Base-by-base conservation (phyloP, 2,888 invertebrate species). In the Synergus umbraculus region DNA sequence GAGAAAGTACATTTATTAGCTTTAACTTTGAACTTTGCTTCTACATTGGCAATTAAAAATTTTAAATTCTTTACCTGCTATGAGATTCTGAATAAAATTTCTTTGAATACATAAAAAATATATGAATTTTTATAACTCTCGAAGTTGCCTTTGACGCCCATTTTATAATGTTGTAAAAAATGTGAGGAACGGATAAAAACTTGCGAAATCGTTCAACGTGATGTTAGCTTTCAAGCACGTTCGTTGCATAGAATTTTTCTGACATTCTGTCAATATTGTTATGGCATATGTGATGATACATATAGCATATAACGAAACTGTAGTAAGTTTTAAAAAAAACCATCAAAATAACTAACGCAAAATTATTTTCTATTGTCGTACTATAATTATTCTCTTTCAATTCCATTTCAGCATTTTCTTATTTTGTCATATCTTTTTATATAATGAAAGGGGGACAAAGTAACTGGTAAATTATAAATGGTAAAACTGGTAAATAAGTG, bases 91-190 rank as follows among this genome's bases (percentile, higher is more conserved):
- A 29, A 29, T 29, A 29, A 29, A 29, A 29, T 29, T 29, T 29
- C 29, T 49, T 0, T 2, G 1, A 29, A 29, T 43, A 12, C 8
- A 67, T 22, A 46, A 46, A 65, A 43, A 15, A 12, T 65, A 4
- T 46, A 13, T 9, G 46, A 67, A 46, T 46, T 67, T 67, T 67
- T 67, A 67, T 67, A 22, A 22, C 12, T 67, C 29, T 22, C 46
- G 46, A 67, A 44, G 22, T 46, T 22, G 15, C 44, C 15, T 49
- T n/a, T 15, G 8, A 46, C 46, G 9, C 13, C 13, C 46, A 46
- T 67, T 46, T 46, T 43, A 12, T 18, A 67, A 67, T 67, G 46
- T 67, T 46, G 46, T 46, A 46, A 67, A 67, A 67, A 67, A 67
- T 46, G 29, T 7, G 22, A 44, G 46, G 29, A 18, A 18, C 29